phyloP scores from a whole-genome alignment of 1,140 invertebrate genomes.

The Sycobia sp. region DNA sequence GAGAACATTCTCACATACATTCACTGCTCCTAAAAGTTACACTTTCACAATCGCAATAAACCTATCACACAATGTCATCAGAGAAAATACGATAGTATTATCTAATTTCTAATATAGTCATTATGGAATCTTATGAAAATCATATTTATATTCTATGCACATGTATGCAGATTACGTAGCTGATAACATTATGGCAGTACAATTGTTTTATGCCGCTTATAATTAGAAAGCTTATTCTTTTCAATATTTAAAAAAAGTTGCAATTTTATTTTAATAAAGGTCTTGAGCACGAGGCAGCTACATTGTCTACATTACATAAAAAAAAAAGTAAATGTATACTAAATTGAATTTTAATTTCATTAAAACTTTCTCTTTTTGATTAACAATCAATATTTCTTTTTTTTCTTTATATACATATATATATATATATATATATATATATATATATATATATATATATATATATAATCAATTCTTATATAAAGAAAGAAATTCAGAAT shows the following conservation, averaged over 20 bases:
- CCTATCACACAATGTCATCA: constrained; percentile 32
- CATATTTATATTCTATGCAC: constrained; percentile 27
- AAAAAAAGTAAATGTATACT: background rate
- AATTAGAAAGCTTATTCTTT: constrained; percentile 20
- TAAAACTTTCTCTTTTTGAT: constrained; percentile 9
- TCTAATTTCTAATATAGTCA: constrained; percentile 35
- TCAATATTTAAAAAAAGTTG: constrained; percentile 15
- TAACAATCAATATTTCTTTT: constrained; percentile 3
- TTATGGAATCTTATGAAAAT: constrained; percentile 42
- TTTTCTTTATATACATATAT: too few relatives aligned
- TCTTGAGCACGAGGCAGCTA: constrained; percentile 7
- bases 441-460: too few relatives aligned
- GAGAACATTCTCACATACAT: constrained; percentile 35
- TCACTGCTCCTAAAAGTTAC: constrained; percentile 30
- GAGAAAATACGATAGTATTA: constrained; percentile 33
- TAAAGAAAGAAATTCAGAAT: background rate
- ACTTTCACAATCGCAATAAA: constrained; percentile 31
- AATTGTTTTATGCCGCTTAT: constrained; percentile 13
- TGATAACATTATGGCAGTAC: constrained; percentile 19
- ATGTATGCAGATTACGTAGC: constrained; percentile 17
- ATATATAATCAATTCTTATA: constrained; percentile 5
- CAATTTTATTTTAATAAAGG: constrained; percentile 10
- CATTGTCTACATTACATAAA: constrained; percentile 12
- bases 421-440: too few relatives aligned
- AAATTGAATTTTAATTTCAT: constrained; percentile 13